A percentile compares a stretch with the other conserved stretches of the same genome.
Evolutionary conservation across 2,113 vertebrate genomes (phyloP).

Genomic region (Myrmecobius fasciatus): DNA sequence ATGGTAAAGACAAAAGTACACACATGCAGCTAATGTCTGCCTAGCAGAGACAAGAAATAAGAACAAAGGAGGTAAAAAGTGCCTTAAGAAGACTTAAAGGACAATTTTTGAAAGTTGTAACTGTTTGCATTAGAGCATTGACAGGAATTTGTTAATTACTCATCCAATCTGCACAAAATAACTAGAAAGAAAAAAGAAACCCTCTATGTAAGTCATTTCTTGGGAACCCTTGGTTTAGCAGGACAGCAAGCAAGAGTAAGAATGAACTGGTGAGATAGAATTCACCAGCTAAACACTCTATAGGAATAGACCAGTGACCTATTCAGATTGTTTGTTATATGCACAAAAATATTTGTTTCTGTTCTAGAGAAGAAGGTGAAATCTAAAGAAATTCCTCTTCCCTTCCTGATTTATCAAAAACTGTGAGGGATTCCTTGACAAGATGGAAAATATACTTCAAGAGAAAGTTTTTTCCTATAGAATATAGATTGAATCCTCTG

Average conservation of each 20-base stretch:
- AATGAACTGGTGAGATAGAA: background rate
- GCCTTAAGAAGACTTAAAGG: background rate
- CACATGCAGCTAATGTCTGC: background rate
- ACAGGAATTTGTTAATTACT: background rate
- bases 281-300: background rate
- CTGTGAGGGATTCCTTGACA: background rate
- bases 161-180: background rate
- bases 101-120: background rate
- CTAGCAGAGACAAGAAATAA: background rate
- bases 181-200: background rate
- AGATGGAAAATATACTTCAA: background rate
- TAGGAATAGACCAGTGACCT: background rate
- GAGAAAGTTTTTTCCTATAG: too few relatives aligned
- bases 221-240: background rate
- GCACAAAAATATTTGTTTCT: background rate
- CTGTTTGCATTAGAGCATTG: background rate
- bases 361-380: too few relatives aligned
- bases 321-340: background rate
- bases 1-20: background rate
- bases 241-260: background rate
- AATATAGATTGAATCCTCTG: background rate
- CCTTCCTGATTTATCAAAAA: too few relatives aligned
- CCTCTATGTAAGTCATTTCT: background rate
- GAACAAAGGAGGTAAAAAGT: background rate
- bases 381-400: too few relatives aligned